Evolutionary conservation across 2,113 vertebrate species (phyloP), one percentile per base, ranked within the genome.

Genomic region (Sinocyclocheilus rhinocerous): DNA sequence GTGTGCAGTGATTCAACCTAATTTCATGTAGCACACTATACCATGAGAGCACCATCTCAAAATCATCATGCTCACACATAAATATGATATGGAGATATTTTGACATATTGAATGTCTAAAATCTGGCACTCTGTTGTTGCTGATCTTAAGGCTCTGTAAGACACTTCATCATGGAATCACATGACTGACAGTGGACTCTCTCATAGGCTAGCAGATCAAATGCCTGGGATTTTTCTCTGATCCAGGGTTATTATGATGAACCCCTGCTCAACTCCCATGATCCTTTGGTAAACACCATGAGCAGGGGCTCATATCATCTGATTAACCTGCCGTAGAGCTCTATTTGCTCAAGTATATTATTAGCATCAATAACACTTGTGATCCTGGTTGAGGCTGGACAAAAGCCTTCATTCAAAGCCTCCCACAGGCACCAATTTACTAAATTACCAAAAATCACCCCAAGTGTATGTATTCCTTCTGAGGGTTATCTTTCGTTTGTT

Each of bases 221-320:
- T 87, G 75, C 89, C 87, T 87, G 13, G 65, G 87, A 84, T 61
- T 67, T 85, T 88, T 82, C 84, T 85, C 82, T 92, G 90, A 92
- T 91, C 91, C 85, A 78, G 85, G 87, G 85, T 91, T 91, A 91
- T 92, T 92, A 89, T 86, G 89, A 92, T 93, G 88, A 92, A 93
- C 83, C 63, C 90, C 90, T 84, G 85, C 91, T 91, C 88, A 90
- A 91, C 91, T 91, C 87, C 88, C 73, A 48, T 81, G 87, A 91
- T 87, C 90, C 85, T 67, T 90, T 29, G 87, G 92, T 92, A 93
- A 94, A 92, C 91, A 93, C 67, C 87, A 84, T 89, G 90, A 91
- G 92, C 90, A 91, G 87, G 90, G 92, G 92, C 90, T 87, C 89
- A 86, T 85, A 50, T 86, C 80, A 4, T 63, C 86, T 80, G 86